Conservation (phyloP, 2,888 invertebrate genomes). For the Nowickia ferox region DNA sequence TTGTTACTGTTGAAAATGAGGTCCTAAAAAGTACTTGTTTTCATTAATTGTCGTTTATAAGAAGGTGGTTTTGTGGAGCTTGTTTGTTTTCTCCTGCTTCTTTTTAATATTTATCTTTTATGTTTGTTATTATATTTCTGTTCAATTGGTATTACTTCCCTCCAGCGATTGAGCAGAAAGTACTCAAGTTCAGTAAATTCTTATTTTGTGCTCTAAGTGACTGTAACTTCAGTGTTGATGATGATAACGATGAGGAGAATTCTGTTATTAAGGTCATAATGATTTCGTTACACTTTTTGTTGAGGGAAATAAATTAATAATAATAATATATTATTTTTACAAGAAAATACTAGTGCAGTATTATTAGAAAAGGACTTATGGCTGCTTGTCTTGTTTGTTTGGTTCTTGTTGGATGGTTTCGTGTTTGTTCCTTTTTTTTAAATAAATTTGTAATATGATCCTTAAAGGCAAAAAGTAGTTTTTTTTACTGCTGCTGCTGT, state of each 20-base stretch:
- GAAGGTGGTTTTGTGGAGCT: background rate
- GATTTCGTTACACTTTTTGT: constrained; percentile 18
- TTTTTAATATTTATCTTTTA: background rate
- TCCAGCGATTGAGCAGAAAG: background rate
- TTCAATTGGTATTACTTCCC: constrained; percentile 21
- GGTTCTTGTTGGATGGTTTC: constrained; percentile 20
- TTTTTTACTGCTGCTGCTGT: constrained; percentile 14
- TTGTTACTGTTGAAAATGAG: background rate
- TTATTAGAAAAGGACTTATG: constrained; percentile 5
- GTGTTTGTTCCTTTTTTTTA: background rate
- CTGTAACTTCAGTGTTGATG: background rate
- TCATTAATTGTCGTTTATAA: constrained; percentile 20
- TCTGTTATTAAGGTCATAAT: constrained; percentile 41
- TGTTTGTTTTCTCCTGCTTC: constrained; percentile 6
- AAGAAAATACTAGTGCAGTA: background rate
- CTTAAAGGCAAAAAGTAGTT: constrained; percentile 31
- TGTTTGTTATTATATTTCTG: constrained; percentile 37
- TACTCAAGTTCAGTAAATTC: background rate
- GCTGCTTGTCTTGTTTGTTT: constrained; percentile 3
- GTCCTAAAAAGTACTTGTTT: constrained; percentile 10
- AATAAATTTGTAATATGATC: constrained; percentile 48
- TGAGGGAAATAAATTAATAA: constrained; percentile 17
- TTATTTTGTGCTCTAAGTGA: constrained; percentile 16
- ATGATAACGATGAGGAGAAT: constrained; percentile 37
- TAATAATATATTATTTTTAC: constrained; percentile 26